phyloP scores from a whole-genome alignment of 2,797 vertebrate species.

The Amphiprion clarkii region DNA sequence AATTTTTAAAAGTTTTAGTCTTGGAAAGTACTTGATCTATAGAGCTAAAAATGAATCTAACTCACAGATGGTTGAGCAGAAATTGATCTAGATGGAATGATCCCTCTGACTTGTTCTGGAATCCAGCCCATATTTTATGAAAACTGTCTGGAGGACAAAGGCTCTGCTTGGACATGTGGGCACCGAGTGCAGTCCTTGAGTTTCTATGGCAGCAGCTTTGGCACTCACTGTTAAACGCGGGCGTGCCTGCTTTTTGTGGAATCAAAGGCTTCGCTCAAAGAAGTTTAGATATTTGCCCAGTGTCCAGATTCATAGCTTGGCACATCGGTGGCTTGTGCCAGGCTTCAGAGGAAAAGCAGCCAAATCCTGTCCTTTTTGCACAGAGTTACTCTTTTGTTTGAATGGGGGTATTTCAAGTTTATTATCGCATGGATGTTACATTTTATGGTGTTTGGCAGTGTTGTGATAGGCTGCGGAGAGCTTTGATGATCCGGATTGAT shows the following conservation, averaged over 20 bases:
- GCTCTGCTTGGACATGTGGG: conserved; percentile 39
- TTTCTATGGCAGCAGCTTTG: conserved; percentile 55
- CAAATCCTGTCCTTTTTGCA: conserved; percentile 10
- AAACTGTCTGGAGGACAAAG: conserved; percentile 39
- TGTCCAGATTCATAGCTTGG: conserved; percentile 34
- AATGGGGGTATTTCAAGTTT: conserved; percentile 47
- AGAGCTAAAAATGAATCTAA: too few species aligned
- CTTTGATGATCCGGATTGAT: conserved; percentile 60
- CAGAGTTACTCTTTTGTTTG: conserved; percentile 14
- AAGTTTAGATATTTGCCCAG: conserved; percentile 36
- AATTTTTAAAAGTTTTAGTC: too few species aligned
- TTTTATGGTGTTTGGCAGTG: conserved; percentile 49
- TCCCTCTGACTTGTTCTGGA: conserved; percentile 18
- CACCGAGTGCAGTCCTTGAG: conserved; percentile 26
- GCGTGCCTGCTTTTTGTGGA: conserved; percentile 49
- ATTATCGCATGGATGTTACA: conserved; percentile 37
- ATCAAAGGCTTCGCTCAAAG: conserved; percentile 26
- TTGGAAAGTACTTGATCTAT: too few species aligned
- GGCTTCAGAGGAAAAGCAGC: conserved; percentile 14
- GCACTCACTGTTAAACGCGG: conserved; percentile 24
- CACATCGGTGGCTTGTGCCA: conserved; percentile 30
- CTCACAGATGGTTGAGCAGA: too few species aligned
- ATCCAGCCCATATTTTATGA: conserved; percentile 27
- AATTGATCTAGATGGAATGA: too few species aligned
- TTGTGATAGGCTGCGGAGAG: conserved; percentile 33